Conservation (phyloP, 2,888 invertebrate species). For the Clostera curtula region DNA sequence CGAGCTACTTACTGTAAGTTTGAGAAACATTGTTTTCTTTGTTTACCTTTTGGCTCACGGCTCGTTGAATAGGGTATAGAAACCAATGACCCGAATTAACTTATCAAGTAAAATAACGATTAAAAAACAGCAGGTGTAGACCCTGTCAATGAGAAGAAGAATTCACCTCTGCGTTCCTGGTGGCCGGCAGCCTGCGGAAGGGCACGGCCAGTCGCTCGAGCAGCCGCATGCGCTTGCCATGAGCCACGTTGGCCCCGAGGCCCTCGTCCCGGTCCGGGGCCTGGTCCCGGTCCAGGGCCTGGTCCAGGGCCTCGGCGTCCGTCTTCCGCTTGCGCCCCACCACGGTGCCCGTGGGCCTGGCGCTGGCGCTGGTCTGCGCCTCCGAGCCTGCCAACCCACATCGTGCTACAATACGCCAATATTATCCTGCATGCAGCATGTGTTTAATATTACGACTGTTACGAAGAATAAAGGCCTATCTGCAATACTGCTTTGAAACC, state of each 20-base stretch:
- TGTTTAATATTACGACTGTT: too few relatives aligned
- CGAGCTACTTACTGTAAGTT: too few relatives aligned
- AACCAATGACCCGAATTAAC: too few relatives aligned
- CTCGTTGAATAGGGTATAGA: too few relatives aligned
- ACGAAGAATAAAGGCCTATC: too few relatives aligned
- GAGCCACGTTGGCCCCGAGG: slow-evolving; percentile 1
- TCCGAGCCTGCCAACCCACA: slow-evolving; percentile 10
- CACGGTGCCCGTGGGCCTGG: slow-evolving; percentile 55
- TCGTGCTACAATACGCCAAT: neutral
- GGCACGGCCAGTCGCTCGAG: slow-evolving; percentile 43
- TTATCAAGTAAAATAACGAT: too few relatives aligned
- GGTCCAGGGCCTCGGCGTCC: slow-evolving; percentile 19
- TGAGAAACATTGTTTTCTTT: too few relatives aligned
- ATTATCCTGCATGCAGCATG: too few relatives aligned
- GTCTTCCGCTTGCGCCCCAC: slow-evolving; percentile 65
- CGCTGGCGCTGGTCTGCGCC: slow-evolving; percentile 40
- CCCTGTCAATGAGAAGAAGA: too few relatives aligned
- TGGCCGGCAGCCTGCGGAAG: slow-evolving; percentile 21
- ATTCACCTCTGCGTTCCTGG: slow-evolving; percentile 39
- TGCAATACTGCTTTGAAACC: too few relatives aligned
- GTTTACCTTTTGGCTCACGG: too few relatives aligned
- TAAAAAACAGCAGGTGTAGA: too few relatives aligned
- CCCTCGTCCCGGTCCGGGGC: slow-evolving; percentile 7
- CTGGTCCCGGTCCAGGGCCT: slow-evolving; percentile 16
- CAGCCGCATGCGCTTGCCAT: slow-evolving; percentile 44